Percentiles rank a stretch among this genome's conserved stretches.
Conservation (phyloP, 2,797 vertebrate species). For the Philypnodon macrostomus region DNA sequence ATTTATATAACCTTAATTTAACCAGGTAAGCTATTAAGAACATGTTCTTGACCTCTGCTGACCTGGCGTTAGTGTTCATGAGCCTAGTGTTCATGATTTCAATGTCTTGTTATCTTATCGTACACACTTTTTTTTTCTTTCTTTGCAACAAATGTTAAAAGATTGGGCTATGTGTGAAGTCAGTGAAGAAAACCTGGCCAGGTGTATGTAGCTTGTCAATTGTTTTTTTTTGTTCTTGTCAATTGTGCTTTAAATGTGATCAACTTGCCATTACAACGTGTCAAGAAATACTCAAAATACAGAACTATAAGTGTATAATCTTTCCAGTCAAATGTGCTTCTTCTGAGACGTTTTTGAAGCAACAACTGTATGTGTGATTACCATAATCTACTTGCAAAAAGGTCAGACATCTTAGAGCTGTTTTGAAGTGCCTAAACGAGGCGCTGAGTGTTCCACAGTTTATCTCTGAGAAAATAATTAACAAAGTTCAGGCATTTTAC, state of each 20-base stretch:
- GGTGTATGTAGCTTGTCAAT: slow-evolving; percentile 5
- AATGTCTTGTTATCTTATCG: slow-evolving; percentile 24
- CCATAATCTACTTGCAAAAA: slow-evolving; percentile 6
- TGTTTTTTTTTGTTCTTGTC: too few relatives aligned
- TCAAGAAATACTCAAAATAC: neutral
- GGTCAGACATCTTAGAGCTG: neutral
- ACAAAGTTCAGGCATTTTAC: slow-evolving; percentile 4
- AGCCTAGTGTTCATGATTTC: slow-evolving; percentile 23
- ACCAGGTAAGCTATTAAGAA: too few relatives aligned
- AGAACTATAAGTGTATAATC: neutral
- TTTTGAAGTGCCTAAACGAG: slow-evolving; percentile 1
- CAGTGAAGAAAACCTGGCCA: too few relatives aligned
- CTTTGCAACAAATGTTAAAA: slow-evolving; percentile 8
- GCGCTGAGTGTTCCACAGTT: neutral
- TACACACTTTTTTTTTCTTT: slow-evolving; percentile 7
- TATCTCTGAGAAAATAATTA: neutral
- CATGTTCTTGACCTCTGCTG: too few relatives aligned
- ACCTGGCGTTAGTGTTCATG: too few relatives aligned
- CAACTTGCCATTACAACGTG: slow-evolving; percentile 11
- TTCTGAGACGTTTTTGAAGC: slow-evolving; percentile 5
- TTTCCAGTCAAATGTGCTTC: slow-evolving; percentile 4
- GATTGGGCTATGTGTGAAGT: slow-evolving; percentile 5
- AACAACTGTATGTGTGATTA: slow-evolving; percentile 6
- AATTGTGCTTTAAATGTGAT: too few relatives aligned
- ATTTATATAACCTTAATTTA: too few relatives aligned